Percentiles rank a stretch among this genome's conserved stretches.
These are phyloP conservation scores for Sebastes itinus DNA, from an alignment of 2,797 vertebrate species.

Conservation along the genomic window DNA sequence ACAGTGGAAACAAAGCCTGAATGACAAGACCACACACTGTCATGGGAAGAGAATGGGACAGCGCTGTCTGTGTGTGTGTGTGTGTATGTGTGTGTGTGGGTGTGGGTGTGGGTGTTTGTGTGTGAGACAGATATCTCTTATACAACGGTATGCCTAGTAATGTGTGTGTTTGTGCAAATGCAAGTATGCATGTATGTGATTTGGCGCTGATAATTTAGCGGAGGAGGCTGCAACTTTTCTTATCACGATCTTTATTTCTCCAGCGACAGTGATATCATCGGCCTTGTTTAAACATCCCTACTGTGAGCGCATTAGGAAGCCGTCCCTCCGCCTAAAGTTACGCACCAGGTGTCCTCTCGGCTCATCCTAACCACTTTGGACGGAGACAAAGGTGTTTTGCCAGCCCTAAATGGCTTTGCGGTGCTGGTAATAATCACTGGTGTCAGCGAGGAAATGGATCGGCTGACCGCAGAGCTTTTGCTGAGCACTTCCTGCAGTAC, in stretches of 20 bases:
- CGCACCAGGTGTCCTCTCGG: constrained; percentile 46
- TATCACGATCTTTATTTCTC: constrained; percentile 35
- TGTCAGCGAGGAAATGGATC: constrained; percentile 52
- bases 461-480: constrained; percentile 24
- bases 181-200: constrained; percentile 38
- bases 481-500: constrained; percentile 2
- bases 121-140: neutral
- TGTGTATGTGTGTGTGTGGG: neutral
- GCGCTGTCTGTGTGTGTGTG: neutral
- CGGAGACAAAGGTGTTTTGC: constrained; percentile 32
- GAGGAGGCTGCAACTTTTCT: constrained; percentile 23
- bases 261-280: constrained; percentile 49
- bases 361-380: constrained; percentile 31
- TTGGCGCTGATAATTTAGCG: constrained; percentile 38
- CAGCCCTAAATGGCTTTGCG: constrained; percentile 26
- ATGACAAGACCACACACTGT: constrained; percentile 72
- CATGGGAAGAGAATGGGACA: constrained; percentile 22
- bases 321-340: neutral
- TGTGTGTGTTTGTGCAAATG: constrained; percentile 23
- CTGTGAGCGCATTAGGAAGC: constrained; percentile 21
- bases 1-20: constrained; percentile 60
- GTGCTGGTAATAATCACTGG: constrained; percentile 44
- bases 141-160: neutral
- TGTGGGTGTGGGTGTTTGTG: neutral
- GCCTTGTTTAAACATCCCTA: constrained; percentile 37